Base-by-base conservation (phyloP, 1,140 invertebrate species). In the Drosophila virilis region DNA sequence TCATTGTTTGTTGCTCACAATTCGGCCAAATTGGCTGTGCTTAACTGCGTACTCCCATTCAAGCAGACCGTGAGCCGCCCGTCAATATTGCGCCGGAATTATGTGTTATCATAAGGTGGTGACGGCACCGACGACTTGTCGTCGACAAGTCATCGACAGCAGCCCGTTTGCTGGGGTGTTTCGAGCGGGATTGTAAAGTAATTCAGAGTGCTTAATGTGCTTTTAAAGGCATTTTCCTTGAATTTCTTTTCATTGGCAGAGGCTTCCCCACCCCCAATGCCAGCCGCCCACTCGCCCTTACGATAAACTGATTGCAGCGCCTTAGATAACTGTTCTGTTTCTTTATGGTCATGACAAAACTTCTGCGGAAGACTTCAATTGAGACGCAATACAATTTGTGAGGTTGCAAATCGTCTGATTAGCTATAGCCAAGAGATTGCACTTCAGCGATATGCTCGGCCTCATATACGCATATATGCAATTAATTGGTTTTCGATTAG, bases 291-390 rank as follows among this genome's bases (percentile, higher is more conserved):
- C 22, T 28, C 4, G 22, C 22, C 4, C 22, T 5, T 4, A 28
- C 22, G 22, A 28, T 28, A 28, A 9, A 7, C 12, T 51, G 67
- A 62, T 55, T 70, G 54, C n/a, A 33, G 17, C 38, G 12, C 33
- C 8, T 50, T 32, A 55, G 67, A 70, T 64, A 70, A 64, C 6
- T 32, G 28, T 8, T 55, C 12, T 22, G 33, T 55, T 64, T 55
- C n/a, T 38, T 46, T n/a, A 48, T 33, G 8, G 15, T 6, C 17
- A 32, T 50, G 45, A 62, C 37, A 51, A 40, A 51, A 70, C 50
- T 70, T 70, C 67, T 62, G 59, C 15, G 67, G 50, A 70, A 70
- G 59, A 70, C 13, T 22, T 48, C 40, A 55, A 28, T 46, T 43
- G 32, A 64, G 59, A 38, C 59, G 67, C 50, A 64, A 64, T 43